These are phyloP conservation scores for Melanocharis versteri DNA, from an alignment of 2,113 vertebrate genomes.

Conservation along the genomic window DNA sequence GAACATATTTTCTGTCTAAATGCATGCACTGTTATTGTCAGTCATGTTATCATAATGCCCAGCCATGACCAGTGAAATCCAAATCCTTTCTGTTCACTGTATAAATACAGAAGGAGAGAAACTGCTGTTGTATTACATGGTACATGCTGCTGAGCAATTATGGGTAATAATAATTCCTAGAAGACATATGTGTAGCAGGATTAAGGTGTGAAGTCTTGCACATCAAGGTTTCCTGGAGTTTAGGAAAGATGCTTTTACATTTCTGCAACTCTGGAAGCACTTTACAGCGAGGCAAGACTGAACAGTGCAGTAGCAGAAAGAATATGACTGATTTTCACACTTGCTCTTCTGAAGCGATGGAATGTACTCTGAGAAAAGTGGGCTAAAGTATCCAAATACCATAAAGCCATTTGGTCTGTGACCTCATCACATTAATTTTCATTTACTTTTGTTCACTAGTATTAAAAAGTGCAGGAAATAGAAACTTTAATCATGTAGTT, in stretches of 20 bases:
- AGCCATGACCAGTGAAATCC: not conserved
- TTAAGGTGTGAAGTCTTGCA: not conserved
- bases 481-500: conserved; percentile 27
- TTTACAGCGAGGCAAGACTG: not conserved
- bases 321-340: not conserved
- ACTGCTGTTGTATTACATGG: not conserved
- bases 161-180: not conserved
- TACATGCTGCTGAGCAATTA: not conserved
- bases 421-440: not conserved
- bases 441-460: not conserved
- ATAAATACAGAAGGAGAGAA: not conserved
- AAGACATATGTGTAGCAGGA: not conserved
- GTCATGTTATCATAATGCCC: not conserved
- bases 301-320: not conserved
- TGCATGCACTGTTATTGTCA: not conserved
- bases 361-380: not conserved
- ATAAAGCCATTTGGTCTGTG: not conserved
- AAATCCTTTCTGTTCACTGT: not conserved
- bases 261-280: not conserved
- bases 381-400: not conserved
- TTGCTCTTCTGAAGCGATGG: not conserved
- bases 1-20: not conserved
- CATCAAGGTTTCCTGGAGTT: not conserved
- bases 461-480: conserved; percentile 43
- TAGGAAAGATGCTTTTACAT: not conserved